phyloP scores from a whole-genome alignment of 2,113 vertebrate genomes.

The Aptenodytes patagonicus region DNA sequence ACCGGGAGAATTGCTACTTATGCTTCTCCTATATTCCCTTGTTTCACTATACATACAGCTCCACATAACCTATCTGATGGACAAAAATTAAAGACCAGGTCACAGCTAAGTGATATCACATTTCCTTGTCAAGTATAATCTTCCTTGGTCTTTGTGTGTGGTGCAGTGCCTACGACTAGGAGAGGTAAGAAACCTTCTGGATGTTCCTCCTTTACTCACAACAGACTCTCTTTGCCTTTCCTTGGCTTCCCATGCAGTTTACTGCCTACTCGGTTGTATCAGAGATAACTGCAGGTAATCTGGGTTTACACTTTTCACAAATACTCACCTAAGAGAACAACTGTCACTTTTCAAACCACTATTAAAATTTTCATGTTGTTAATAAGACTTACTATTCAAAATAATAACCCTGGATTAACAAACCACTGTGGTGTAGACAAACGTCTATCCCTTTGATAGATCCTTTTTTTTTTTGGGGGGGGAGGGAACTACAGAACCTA shows the following conservation, averaged over 20 bases:
- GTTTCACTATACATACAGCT: neutral
- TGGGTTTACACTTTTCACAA: neutral
- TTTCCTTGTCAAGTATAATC: neutral
- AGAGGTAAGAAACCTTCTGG: neutral
- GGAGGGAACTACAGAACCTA: no score
- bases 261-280: no score
- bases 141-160: neutral
- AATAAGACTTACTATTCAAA: neutral
- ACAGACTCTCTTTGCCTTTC: neutral
- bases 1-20: neutral
- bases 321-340: neutral
- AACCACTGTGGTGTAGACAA: neutral
- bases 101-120: neutral
- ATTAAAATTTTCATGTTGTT: neutral
- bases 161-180: neutral
- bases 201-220: neutral
- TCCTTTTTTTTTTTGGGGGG: neutral
- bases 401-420: neutral
- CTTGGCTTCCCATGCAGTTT: neutral
- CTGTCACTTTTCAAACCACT: neutral
- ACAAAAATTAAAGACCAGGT: neutral
- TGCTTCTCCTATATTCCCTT: neutral
- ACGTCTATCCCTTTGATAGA: neutral
- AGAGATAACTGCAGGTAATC: neutral
- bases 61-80: neutral